phyloP scores from a whole-genome alignment of 1,140 invertebrate genomes.

The Ceratosolen solmsi region DNA sequence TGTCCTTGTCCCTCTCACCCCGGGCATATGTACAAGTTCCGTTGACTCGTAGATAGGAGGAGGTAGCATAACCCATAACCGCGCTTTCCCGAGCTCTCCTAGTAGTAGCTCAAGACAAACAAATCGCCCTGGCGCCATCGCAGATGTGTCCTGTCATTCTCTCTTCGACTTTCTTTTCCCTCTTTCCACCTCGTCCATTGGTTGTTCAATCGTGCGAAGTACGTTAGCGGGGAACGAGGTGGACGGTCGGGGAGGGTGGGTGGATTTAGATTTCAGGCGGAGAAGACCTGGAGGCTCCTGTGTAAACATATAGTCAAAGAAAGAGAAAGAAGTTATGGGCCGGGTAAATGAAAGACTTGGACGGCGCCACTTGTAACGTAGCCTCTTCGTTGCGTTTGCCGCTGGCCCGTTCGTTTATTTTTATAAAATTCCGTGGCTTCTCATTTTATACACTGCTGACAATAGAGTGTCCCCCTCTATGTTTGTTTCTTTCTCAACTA shows the following conservation, averaged over 20 bases:
- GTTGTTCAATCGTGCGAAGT: conserved; percentile 22
- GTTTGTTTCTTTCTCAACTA: conserved; percentile 16
- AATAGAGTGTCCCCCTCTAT: background rate
- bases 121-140: conserved; percentile 70
- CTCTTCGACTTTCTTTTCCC: conserved; percentile 41
- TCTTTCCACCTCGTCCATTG: conserved; percentile 44
- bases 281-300: conserved; percentile 59
- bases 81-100: conserved; percentile 43
- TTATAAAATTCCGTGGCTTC: conserved; percentile 21
- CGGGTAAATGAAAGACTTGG: conserved; percentile 51
- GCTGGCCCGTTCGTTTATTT: conserved; percentile 32
- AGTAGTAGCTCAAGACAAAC: conserved; percentile 65
- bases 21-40: background rate
- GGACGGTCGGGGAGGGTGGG: conserved; percentile 10
- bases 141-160: conserved; percentile 71
- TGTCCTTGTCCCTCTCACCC: background rate
- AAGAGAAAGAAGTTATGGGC: conserved; percentile 26
- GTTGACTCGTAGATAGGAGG: background rate
- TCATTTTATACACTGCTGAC: conserved; percentile 4
- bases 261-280: conserved; percentile 62
- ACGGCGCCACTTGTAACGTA: conserved; percentile 62
- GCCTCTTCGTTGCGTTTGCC: conserved; percentile 42
- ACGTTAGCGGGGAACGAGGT: conserved; percentile 16
- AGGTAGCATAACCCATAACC: conserved; percentile 16
- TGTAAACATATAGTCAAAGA: conserved; percentile 63